Evolutionary conservation across 2,888 invertebrate genomes (phyloP), one percentile per base, ranked within the genome.

Genomic region (Nomada lathburiana): DNA sequence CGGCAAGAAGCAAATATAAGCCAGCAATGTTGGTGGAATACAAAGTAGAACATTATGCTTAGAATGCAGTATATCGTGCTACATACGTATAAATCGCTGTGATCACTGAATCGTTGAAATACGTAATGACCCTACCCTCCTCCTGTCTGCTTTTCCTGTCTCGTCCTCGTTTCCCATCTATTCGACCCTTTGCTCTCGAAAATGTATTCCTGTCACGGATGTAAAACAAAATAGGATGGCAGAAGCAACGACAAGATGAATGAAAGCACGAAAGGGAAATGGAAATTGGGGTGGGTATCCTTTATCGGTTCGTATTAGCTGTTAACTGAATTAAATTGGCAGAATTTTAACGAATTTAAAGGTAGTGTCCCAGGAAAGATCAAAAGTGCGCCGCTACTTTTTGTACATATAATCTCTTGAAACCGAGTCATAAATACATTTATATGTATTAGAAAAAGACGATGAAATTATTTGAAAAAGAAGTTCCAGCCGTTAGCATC

Each of bases 61-160:
- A 44, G 60, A 70, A 65, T 60, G 59, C 75, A 75, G 65, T 76
- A 50, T 79, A 69, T 80, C 79, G 79, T 59, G 59, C 44, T 60
- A 36, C 79, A 60, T 80, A 59, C 79, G 44, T 80, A 80, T 80
- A 80, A 80, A 80, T 80, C 80, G 79, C 64, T 80, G 80, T 80
- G 79, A 80, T 80, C 79, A 80, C 59, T 20, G 70, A 70, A 29
- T 80, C 79, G 80, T 80, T 80, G 79, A 80, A 80, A 80, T 80
- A 65, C 79, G 79, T 80, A 80, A 80, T 70, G 79, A 80, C 70
- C 80, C 64, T 70, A 36, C 36, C 60, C 60, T 59, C 65, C 59
- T 70, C 63, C 23, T 44, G 20, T 55, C 42, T 26, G 10, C 55
- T 47, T 26, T 29, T 60, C 18, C 64, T 55, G 36, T 9, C 42